Evolutionary conservation across 2,113 vertebrate genomes (phyloP).

Genomic region (Nycticorax nycticorax): DNA sequence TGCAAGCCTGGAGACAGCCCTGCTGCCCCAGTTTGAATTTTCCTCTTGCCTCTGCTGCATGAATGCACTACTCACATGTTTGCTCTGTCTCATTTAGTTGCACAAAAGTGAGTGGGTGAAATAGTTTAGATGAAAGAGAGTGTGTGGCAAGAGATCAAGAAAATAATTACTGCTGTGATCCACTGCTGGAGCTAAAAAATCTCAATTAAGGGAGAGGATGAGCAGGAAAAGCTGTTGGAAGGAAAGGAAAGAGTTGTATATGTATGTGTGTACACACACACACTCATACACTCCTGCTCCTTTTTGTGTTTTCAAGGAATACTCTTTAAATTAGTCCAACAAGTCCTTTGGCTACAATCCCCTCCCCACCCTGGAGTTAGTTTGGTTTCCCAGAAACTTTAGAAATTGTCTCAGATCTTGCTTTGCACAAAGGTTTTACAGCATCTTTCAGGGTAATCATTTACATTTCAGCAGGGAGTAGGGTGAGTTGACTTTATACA

Average conservation of each 20-base stretch:
- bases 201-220: conserved; percentile 48
- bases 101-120: conserved; percentile 64
- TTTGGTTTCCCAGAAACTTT: conserved; percentile 8
- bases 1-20: not conserved
- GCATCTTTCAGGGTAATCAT: not conserved
- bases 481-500: not conserved
- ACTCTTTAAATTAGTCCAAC: not conserved
- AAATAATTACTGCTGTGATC: conserved; percentile 61
- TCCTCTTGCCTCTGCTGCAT: not conserved
- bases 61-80: conserved; percentile 9
- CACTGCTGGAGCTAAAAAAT: conserved; percentile 31
- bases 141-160: conserved; percentile 64
- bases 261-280: not conserved
- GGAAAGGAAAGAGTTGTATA: not conserved
- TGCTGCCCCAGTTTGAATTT: not conserved
- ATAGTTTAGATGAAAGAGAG: conserved; percentile 56
- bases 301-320: conserved; percentile 29
- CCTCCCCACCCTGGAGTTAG: not conserved
- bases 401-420: not conserved
- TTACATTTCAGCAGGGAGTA: not conserved
- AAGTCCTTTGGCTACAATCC: not conserved
- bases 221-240: conserved; percentile 45
- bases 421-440: not conserved
- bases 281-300: not conserved
- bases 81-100: conserved; percentile 50